Conservation (phyloP, 2,888 invertebrate species). For the Pinctada fucata region DNA sequence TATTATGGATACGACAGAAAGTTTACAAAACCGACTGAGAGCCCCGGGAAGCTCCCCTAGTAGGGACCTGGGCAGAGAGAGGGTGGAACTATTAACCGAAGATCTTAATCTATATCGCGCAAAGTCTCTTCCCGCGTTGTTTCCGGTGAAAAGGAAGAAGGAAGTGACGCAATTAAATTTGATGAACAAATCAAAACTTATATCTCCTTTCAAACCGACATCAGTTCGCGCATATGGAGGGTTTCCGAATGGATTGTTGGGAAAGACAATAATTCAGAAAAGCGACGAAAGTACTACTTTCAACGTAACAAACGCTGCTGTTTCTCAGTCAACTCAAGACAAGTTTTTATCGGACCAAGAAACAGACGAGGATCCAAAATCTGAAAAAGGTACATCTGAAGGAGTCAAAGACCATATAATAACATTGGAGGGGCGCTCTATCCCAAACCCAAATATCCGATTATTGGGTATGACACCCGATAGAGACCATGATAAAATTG, state of each 20-base stretch:
- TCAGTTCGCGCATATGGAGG: constrained; percentile 30
- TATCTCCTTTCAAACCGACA: constrained; percentile 23
- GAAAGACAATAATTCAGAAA: constrained; percentile 24
- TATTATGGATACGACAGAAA: constrained; percentile 44
- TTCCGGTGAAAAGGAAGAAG: constrained; percentile 38
- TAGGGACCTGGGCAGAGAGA: background rate
- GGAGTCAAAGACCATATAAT: constrained; percentile 15
- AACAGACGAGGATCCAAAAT: background rate
- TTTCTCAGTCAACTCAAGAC: background rate
- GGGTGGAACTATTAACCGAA: constrained; percentile 16
- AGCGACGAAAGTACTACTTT: background rate
- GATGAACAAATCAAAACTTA: constrained; percentile 14
- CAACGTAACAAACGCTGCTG: background rate
- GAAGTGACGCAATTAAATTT: background rate
- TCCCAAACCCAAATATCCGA: constrained; percentile 24
- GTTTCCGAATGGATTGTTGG: constrained; percentile 27
- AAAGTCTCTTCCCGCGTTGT: constrained; percentile 38
- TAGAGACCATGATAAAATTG: background rate
- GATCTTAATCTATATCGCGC: constrained; percentile 35
- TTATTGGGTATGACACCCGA: background rate
- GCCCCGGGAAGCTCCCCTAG: background rate
- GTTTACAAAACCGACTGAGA: constrained; percentile 18
- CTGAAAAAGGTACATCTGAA: background rate
- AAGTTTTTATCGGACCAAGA: background rate
- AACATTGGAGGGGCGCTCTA: constrained; percentile 26